phyloP scores from a whole-genome alignment of 2,113 vertebrate genomes.

The Crotalus horridus region DNA sequence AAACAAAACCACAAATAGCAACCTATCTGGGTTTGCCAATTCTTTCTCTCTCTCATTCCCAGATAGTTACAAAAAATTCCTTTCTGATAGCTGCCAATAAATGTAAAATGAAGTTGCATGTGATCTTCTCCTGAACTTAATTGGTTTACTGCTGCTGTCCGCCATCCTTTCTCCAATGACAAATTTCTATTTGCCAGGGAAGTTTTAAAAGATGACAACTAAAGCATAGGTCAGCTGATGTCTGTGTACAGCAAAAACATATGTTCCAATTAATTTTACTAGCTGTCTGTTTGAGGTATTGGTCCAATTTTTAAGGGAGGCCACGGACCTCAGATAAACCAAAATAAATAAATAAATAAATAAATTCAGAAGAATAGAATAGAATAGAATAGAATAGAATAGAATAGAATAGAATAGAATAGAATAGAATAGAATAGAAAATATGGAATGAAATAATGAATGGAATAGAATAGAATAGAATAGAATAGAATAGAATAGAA shows the following conservation, averaged over 20 bases:
- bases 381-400: no score
- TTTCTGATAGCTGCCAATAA: not conserved
- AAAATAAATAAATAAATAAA: not conserved
- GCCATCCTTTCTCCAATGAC: not conserved
- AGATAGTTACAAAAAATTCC: not conserved
- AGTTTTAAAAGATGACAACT: not conserved
- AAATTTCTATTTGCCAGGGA: not conserved
- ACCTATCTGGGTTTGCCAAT: not conserved
- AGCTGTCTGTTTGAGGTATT: not conserved
- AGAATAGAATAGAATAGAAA: no score
- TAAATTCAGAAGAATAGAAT: no score
- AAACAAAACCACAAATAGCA: slow-evolving; percentile 32
- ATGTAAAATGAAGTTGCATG: not conserved
- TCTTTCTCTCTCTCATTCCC: not conserved
- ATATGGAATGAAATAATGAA: no score
- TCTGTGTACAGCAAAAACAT: not conserved
- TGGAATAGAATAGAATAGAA: no score
- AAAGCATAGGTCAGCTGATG: not conserved
- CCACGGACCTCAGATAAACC: not conserved
- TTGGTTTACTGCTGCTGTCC: not conserved
- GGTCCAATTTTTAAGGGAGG: not conserved
- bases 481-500: no score
- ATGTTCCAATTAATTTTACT: not conserved
- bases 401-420: no score
- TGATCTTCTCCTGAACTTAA: not conserved